Base-by-base conservation (phyloP, 2,113 vertebrate species). In the Sylvietta virens region DNA sequence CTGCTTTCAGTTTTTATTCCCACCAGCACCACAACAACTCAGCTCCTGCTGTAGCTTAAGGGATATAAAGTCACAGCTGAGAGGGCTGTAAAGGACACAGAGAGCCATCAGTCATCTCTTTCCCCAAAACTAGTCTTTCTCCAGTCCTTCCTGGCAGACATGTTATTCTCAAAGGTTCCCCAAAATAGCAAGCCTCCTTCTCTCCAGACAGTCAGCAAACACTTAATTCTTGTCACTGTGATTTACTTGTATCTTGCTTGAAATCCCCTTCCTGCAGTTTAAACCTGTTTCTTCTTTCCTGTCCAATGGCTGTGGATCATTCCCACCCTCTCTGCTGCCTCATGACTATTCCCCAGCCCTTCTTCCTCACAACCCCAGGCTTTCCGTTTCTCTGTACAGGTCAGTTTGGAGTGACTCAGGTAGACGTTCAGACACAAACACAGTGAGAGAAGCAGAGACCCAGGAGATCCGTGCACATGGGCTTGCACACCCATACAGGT, bases 141-240 rank as follows among this genome's bases (percentile, higher is more conserved):
- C 61, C 58, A 88, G 17, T 12, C 69, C 51, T 92, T 95, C 67
- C 67, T 88, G 82, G 64, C 76, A 90, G 76, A 81, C 39, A 44
- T n/a, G 61, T 86, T 94, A 62, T 78, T 87, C 84, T 71, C 20
- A 5, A 88, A 86, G 80, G 81, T 82, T 65, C 91, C 62, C 16
- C 50, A 44, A 61, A 94, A 94, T 8, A 86, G 50, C 60, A 93
- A 86, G 67, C 39, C 42, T 80, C 6, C 42, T 57, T 92, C 76
- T 62, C 82, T 94, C 91, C 67, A 86, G 92, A 61, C 67, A 54
- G 67, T 73, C 92, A 92, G 82, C 56, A 96, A 92, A 90, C 94
- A 94, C 93, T 94, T 97, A 91, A 92, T 95, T 92, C 94, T 88
- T 93, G 94, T 94, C 88, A 93, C 71, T 88, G 83, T 92, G 90